Base-by-base conservation (phyloP, 2,888 invertebrate species). In the Mesoligia furuncula region DNA sequence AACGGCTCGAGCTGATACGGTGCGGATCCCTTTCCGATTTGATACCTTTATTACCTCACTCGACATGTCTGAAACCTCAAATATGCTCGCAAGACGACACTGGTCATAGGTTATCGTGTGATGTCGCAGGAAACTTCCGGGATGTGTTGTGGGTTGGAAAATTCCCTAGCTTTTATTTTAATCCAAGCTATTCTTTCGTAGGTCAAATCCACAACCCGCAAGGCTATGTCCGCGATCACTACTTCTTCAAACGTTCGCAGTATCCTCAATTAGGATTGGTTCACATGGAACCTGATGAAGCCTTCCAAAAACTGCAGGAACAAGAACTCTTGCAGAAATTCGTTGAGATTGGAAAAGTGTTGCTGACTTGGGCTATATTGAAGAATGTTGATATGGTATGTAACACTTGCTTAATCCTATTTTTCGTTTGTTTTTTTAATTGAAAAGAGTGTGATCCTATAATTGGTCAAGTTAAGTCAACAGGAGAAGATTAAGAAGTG, bases 191-290 rank as follows among this genome's bases (percentile, higher is more conserved):
- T 62, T 27, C 7, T 74, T 83, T 83, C 31, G 0, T 93, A 99
- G 99, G 98, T 95, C 99, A 99, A 97, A 99, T 99, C 91, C 99
- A 99, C 92, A 99, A 99, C 94, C 98, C 99, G 0, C 98, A 98
- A 85, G 98, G 99, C 78, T 99, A 99, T 94, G 99, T 99, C 0
- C 97, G 99, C 64, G 99, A 99, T 93, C 98, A 98, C 90, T 99
- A 99, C 93, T 99, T 99, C 95, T 99, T 99, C 96, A 99, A 99
- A 92, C 98, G 99, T 24, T 99, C 99, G 0, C 99, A 99, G 93
- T 99, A 99, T 94, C 99, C 99, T 0, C 99, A 99, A 93, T 97
- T 99, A 66, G 99, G 99, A 79, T 96, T 99, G 80, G 98, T 99
- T 8, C 98, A 99, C 90, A 99, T 99, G 99, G 98, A 99, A 90